Base-by-base conservation (phyloP, 92 coral and sea anemone genomes). In the Umimayanthus chanpuru region DNA sequence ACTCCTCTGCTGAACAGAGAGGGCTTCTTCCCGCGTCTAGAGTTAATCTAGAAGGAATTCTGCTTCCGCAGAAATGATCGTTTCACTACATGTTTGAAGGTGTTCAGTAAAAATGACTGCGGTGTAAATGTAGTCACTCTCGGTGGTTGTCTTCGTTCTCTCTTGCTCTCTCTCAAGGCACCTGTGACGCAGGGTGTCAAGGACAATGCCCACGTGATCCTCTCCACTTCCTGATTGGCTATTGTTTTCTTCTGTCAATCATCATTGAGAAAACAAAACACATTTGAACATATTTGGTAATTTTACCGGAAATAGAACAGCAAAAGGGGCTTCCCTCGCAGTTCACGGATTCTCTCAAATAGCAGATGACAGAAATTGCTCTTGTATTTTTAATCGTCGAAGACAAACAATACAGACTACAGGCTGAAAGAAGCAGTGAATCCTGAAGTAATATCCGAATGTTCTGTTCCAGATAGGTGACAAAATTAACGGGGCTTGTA, bases 211-310 rank as follows among this genome's bases (percentile, higher is more conserved):
- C 87, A 83, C 87, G 87, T 83, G 79, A 83, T 30, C 43, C 28
- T 8, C 18, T 67, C 50, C 87, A 71, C 74, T 68, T 70, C 77
- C 79, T 83, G 87, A 83, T 83, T 83, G 87, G 87, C 77, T 72
- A 83, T 83, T 70, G 78, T 83, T 83, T 83, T 41, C 43, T 43
- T 40, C 87, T 68, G 87, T 83, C 87, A 70, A 83, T 83, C 87
- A 83, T 43, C 66, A 68, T 68, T 68, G 75, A 68, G 77, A 83
- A 70, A 83, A 83, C 78, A 70, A 83, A 76, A 83, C 9, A 83
- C 87, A 83, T 68, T 83, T 83, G 87, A 83, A 83, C 87, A 83
- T 83, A 83, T 83, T 68, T 83, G 87, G 87, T 83, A 43, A 83
- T 43, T 70, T 9, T 47, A 44, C 87, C 87, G 87, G 87, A 83